Conservation (phyloP, 2,113 vertebrate genomes). For the Daphoenositta chrysoptera region DNA sequence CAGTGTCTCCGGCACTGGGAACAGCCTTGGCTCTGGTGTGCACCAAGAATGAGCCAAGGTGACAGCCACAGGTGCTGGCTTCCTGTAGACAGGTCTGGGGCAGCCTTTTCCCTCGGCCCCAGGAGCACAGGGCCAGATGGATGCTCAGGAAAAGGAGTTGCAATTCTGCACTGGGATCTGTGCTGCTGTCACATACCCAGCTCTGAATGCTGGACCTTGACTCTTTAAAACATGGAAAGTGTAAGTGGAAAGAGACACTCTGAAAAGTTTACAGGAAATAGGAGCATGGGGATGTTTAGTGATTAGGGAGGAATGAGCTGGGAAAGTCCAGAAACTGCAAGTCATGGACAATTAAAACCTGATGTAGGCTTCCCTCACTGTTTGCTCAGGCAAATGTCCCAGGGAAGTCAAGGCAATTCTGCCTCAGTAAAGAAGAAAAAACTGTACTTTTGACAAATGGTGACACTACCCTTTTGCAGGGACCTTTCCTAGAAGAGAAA, state of each 20-base stretch:
- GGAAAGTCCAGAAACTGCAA: conserved; percentile 16
- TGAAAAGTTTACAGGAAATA: background rate
- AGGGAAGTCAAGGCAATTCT: background rate
- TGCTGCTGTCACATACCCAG: background rate
- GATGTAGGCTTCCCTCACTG: background rate
- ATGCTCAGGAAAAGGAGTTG: background rate
- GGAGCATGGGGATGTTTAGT: background rate
- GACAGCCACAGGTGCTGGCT: background rate
- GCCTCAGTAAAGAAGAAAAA: background rate
- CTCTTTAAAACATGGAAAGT: background rate
- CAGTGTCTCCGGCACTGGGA: background rate
- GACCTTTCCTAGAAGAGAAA: background rate
- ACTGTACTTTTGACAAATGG: background rate
- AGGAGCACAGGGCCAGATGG: background rate
- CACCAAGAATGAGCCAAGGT: background rate
- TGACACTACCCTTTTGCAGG: background rate
- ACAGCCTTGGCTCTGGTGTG: background rate
- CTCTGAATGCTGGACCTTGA: background rate
- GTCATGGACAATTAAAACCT: background rate
- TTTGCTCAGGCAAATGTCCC: background rate
- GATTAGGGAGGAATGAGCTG: background rate
- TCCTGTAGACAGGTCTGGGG: background rate
- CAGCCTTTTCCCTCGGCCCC: background rate
- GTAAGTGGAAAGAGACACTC: background rate
- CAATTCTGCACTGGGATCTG: background rate